Conservation (phyloP, 2,797 vertebrate genomes). For the Bufotes viridis region DNA sequence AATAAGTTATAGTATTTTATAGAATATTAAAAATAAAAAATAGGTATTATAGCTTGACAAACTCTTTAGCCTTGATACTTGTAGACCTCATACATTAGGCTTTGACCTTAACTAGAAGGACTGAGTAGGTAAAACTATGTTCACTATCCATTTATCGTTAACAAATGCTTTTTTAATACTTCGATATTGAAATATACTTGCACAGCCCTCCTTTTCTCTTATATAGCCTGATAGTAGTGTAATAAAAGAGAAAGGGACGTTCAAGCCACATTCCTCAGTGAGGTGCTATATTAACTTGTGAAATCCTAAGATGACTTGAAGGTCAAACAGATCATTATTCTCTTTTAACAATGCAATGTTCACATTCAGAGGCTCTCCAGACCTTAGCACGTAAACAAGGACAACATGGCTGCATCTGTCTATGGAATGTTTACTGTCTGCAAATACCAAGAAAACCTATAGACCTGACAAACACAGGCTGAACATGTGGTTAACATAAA, state of each 20-base stretch:
- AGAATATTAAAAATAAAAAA: too few relatives aligned
- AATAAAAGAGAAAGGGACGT: neutral
- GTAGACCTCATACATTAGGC: neutral
- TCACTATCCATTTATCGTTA: neutral
- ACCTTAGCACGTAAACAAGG: constrained; percentile 8
- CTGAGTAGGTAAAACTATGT: neutral
- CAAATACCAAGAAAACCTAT: neutral
- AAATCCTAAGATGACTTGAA: constrained; percentile 9
- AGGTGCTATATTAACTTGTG: constrained; percentile 19
- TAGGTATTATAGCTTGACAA: too few relatives aligned
- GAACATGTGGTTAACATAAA: neutral
- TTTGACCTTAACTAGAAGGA: neutral
- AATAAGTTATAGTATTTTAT: too few relatives aligned
- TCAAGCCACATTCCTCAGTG: constrained; percentile 28
- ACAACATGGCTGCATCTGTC: neutral
- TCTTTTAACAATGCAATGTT: neutral
- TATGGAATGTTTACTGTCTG: neutral
- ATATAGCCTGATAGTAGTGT: neutral
- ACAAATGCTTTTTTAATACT: too few relatives aligned
- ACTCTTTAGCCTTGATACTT: neutral
- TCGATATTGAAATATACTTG: too few relatives aligned
- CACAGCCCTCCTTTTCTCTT: too few relatives aligned
- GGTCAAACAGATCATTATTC: constrained; percentile 30
- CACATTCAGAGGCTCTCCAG: neutral
- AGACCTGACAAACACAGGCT: neutral